These are phyloP conservation scores for Hedya salicella DNA, from an alignment of 2,888 invertebrate species.

Conservation along the genomic window DNA sequence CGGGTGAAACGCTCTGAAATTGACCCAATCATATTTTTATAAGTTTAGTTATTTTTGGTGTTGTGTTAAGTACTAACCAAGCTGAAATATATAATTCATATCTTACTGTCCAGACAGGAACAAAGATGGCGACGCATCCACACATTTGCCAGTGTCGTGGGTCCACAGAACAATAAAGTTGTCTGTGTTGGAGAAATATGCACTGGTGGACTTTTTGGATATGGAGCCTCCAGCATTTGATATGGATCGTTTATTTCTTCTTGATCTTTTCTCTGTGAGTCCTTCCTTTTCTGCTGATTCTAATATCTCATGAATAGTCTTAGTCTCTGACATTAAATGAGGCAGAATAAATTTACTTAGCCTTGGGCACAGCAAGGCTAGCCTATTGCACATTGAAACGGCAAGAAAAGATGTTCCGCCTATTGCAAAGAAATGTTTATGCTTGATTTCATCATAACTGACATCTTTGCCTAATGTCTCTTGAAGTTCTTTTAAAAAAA, in stretches of 20 bases:
- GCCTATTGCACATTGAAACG: slow-evolving; percentile 85
- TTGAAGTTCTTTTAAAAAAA: slow-evolving; percentile 65
- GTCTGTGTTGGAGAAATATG: slow-evolving; percentile 47
- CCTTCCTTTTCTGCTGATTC: slow-evolving; percentile 63
- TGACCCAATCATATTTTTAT: too few relatives aligned
- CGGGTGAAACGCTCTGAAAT: too few relatives aligned
- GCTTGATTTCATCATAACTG: slow-evolving; percentile 67
- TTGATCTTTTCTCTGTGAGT: slow-evolving; percentile 54
- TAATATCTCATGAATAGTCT: slow-evolving; percentile 69
- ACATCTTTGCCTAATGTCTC: slow-evolving; percentile 55
- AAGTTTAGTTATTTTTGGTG: too few relatives aligned
- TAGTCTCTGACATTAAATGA: slow-evolving; percentile 78
- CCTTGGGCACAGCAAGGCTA: slow-evolving; percentile 73
- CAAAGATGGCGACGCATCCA: slow-evolving; percentile 90
- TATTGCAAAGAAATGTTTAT: slow-evolving; percentile 82
- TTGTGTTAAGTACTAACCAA: too few relatives aligned
- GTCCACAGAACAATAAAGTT: slow-evolving; percentile 82
- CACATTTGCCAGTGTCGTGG: slow-evolving; percentile 90
- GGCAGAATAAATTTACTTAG: slow-evolving; percentile 83
- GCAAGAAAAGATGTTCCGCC: slow-evolving; percentile 91
- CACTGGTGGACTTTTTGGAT: slow-evolving; percentile 48
- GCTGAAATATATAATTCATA: too few relatives aligned
- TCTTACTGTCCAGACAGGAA: slow-evolving; percentile 79
- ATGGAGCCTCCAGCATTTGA: slow-evolving; percentile 46
- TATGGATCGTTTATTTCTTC: slow-evolving; percentile 55